Base-by-base conservation (phyloP, 1,140 invertebrate genomes). In the Thaumetopoea pityocampa region DNA sequence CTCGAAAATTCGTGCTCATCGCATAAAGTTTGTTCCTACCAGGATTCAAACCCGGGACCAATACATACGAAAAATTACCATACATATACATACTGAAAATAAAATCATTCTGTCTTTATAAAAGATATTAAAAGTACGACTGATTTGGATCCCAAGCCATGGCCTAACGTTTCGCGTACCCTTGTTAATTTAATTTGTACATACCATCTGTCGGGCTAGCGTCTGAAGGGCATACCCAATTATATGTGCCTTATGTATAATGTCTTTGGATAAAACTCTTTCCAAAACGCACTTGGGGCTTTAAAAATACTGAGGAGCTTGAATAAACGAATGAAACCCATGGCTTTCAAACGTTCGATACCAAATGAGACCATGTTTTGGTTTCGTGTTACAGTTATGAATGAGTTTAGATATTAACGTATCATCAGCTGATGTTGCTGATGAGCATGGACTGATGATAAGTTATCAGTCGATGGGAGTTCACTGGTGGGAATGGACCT, bases 171-270 rank as follows among this genome's bases (percentile, higher is more conserved):
- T 49, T 51, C 46, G 33, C 41, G 42, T 55, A 65, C 58, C 52
- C 63, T 69, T 67, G 68, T 67, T 69, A 64, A 69, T 62, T 63
- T 63, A 67, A 63, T 67, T 69, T 67, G 35, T 57, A 68, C 57
- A 61, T 54, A 57, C 58, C 68, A 62, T 62, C 63, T 69, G 60
- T 60, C 56, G 24, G 47, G 17, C 40, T 32, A 49, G 27, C 45
- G 42, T 36, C 41, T 50, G 24, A 19, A 48, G 38, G 41, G 44
- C 36, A 35, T 55, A 57, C 56, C 43, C 45, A 59, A 60, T 58
- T 59, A 53, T 47, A 46, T 46, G 42, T 36, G 46, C 30, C 33
- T 24, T 50, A 43, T 42, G 33, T 37, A 43, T 42, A 49, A 42
- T 37, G 33, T 17, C 38, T 49, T 49, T 30, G 32, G 30, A 42